These are phyloP conservation scores for Branchinecta lindahli DNA, from an alignment of 1,140 invertebrate species.

Conservation along the genomic window DNA sequence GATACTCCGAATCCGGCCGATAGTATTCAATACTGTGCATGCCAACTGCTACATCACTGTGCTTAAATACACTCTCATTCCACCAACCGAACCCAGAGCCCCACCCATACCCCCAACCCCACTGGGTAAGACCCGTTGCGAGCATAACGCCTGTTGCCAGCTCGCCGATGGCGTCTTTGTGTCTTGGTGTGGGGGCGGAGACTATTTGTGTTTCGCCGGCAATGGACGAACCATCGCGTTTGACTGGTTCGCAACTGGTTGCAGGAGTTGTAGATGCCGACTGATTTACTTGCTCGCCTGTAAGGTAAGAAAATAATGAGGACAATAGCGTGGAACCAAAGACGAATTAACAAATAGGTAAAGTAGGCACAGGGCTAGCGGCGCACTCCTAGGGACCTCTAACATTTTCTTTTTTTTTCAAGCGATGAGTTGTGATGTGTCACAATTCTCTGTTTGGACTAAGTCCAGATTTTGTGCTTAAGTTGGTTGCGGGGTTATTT, in stretches of 20 bases:
- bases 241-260: not conserved
- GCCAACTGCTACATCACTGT: not conserved
- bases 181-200: not conserved
- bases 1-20: slow-evolving; percentile 3
- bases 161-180: slow-evolving; percentile 13
- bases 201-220: not conserved
- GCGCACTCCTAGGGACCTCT: too few relatives aligned
- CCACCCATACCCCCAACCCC: slow-evolving; percentile 20
- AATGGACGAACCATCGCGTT: not conserved
- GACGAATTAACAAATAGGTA: too few relatives aligned
- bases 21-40: slow-evolving; percentile 11
- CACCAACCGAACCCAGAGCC: slow-evolving; percentile 18
- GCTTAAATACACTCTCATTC: not conserved
- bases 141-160: slow-evolving; percentile 20
- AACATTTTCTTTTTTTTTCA: too few relatives aligned
- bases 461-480: too few relatives aligned
- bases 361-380: too few relatives aligned
- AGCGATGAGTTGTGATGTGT: too few relatives aligned
- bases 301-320: too few relatives aligned
- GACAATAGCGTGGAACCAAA: too few relatives aligned
- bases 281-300: too few relatives aligned
- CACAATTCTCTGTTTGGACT: too few relatives aligned
- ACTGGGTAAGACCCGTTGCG: slow-evolving; percentile 17
- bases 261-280: not conserved
- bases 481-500: too few relatives aligned